These are phyloP conservation scores for Clinocottus analis DNA, from an alignment of 2,113 vertebrate species.

Conservation along the genomic window DNA sequence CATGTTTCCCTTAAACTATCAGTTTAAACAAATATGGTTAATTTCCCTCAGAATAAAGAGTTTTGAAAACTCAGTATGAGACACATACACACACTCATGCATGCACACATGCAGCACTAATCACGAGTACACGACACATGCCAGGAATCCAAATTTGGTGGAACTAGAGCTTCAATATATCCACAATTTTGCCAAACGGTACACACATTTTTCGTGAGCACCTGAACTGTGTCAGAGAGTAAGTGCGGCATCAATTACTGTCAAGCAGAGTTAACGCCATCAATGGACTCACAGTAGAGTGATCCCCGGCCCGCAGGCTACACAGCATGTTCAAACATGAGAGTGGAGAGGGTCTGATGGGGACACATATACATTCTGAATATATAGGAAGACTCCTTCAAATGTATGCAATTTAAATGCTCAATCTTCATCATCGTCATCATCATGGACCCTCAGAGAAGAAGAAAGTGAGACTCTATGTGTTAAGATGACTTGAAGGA, in stretches of 20 bases:
- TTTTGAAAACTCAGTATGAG: not conserved
- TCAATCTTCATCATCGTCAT: not conserved
- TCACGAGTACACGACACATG: not conserved
- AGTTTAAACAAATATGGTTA: not conserved
- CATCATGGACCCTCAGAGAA: not conserved
- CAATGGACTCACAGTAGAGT: not conserved
- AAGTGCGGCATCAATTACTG: slow-evolving; percentile 13
- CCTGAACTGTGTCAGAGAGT: not conserved
- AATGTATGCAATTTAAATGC: not conserved
- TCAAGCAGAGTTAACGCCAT: slow-evolving; percentile 11
- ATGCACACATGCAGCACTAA: not conserved
- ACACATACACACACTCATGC: not conserved
- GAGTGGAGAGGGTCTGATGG: not conserved
- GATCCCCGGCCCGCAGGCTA: not conserved
- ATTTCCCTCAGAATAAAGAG: not conserved
- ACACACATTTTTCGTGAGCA: not conserved
- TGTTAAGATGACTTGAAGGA: not conserved
- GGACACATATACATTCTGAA: not conserved
- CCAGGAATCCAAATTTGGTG: not conserved
- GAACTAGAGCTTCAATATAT: not conserved
- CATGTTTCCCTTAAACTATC: not conserved
- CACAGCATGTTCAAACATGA: slow-evolving; percentile 29
- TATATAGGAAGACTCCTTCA: not conserved
- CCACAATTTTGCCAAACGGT: not conserved
- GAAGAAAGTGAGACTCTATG: not conserved